Conservation (phyloP, 2,888 invertebrate species). For the Caenorhabditis sp. region DNA sequence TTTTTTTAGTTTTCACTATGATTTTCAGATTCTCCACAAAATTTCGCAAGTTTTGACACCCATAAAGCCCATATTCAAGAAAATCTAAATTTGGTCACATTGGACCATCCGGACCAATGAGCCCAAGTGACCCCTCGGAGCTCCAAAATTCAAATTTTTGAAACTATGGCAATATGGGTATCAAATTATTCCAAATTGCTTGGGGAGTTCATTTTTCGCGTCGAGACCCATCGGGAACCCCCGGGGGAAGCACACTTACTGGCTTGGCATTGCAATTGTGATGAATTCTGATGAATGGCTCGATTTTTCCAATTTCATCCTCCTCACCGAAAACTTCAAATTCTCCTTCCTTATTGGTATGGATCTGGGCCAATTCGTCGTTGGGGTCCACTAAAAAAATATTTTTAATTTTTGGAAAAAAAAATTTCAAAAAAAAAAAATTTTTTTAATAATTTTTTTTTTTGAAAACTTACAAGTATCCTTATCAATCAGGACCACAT, state of each 20-base stretch:
- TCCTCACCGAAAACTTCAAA: slow-evolving; percentile 74
- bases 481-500: slow-evolving; percentile 71
- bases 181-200: slow-evolving; percentile 1
- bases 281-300: slow-evolving; percentile 72
- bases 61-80: not conserved
- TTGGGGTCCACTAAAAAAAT: slow-evolving; percentile 74
- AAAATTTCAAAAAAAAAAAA: no score
- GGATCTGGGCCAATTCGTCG: slow-evolving; percentile 69
- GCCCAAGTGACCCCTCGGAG: not conserved
- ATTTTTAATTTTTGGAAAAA: no score
- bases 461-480: slow-evolving; percentile 70
- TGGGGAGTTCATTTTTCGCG: not conserved
- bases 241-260: slow-evolving; percentile 9
- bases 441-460: no score
- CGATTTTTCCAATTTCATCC: slow-evolving; percentile 75
- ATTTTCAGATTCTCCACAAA: not conserved
- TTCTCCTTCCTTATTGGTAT: slow-evolving; percentile 74
- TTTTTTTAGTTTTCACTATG: not conserved
- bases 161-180: slow-evolving; percentile 4
- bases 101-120: not conserved
- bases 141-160: no score
- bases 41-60: not conserved
- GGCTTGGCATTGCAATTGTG: slow-evolving; percentile 71
- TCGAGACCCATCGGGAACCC: not conserved
- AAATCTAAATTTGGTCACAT: not conserved